Percentiles rank a stretch among this genome's conserved stretches.
Evolutionary conservation across 2,113 vertebrate genomes (phyloP).

Genomic region (Dromaius novaehollandiae): DNA sequence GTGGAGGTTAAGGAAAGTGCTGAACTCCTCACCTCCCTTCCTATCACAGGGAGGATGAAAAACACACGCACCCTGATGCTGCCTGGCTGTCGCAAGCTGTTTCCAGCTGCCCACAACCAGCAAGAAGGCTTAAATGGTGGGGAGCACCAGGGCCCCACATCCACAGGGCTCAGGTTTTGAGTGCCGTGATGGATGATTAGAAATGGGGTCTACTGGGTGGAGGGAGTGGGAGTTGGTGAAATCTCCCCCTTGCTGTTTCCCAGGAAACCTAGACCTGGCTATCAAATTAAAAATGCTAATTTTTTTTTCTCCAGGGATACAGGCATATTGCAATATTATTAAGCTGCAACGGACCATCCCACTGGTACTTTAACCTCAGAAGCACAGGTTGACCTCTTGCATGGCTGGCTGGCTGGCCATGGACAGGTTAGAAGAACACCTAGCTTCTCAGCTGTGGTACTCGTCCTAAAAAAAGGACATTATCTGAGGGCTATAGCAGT

Average conservation of each 20-base stretch:
- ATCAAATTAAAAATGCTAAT: neutral
- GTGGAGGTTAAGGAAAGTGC: neutral
- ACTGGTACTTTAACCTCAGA: neutral
- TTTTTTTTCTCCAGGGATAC: neutral
- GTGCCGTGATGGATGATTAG: neutral
- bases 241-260: neutral
- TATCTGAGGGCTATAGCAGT: neutral
- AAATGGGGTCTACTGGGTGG: accelerated
- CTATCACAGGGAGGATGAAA: neutral
- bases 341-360: neutral
- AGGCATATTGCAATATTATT: neutral
- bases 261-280: neutral
- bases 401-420: neutral
- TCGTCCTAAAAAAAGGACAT: neutral
- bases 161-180: neutral
- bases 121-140: neutral
- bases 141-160: neutral
- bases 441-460: neutral
- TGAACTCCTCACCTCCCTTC: slow-evolving; percentile 50
- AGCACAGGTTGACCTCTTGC: neutral
- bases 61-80: neutral
- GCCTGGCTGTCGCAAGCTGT: neutral
- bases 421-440: neutral
- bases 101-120: neutral
- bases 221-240: neutral